Evolutionary conservation across 2,888 invertebrate genomes (phyloP).

Genomic region (Sympetrum striolatum): DNA sequence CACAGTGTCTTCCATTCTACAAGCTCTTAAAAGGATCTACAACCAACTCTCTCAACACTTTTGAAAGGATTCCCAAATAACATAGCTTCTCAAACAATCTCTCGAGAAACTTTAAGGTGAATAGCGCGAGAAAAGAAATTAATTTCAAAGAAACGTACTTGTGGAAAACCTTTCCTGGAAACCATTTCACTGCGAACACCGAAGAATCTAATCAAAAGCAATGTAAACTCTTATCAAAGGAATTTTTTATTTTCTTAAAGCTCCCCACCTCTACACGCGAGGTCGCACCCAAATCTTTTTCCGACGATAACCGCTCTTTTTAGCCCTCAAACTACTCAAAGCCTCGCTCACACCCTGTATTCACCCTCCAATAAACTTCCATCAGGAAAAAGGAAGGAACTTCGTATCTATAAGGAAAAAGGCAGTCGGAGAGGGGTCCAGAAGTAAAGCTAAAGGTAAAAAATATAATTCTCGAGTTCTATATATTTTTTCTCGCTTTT

Average conservation of each 20-base stretch:
- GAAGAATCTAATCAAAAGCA: slow-evolving; percentile 28
- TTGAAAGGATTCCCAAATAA: neutral
- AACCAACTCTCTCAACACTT: neutral
- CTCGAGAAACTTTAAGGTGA: neutral
- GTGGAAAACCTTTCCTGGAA: slow-evolving; percentile 2
- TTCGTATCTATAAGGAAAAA: slow-evolving; percentile 38
- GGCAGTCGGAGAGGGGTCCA: neutral
- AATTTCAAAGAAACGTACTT: neutral
- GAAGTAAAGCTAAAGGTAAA: slow-evolving; percentile 5
- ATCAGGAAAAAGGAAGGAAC: slow-evolving; percentile 41
- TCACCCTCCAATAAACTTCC: slow-evolving; percentile 42
- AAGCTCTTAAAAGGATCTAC: neutral
- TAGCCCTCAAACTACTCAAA: slow-evolving; percentile 16
- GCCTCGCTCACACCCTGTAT: slow-evolving; percentile 41
- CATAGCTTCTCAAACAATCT: neutral
- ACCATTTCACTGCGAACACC: slow-evolving; percentile 13
- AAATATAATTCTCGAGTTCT: slow-evolving; percentile 15
- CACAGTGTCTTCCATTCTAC: neutral
- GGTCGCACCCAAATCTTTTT: neutral
- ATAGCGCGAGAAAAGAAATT: neutral
- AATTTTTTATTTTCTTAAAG: neutral
- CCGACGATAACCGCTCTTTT: slow-evolving; percentile 29
- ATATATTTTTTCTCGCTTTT: slow-evolving; percentile 26
- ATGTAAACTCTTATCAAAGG: slow-evolving; percentile 21
- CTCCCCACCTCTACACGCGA: neutral